phyloP scores from a whole-genome alignment of 1,140 invertebrate species.

The Philaenus spumarius region DNA sequence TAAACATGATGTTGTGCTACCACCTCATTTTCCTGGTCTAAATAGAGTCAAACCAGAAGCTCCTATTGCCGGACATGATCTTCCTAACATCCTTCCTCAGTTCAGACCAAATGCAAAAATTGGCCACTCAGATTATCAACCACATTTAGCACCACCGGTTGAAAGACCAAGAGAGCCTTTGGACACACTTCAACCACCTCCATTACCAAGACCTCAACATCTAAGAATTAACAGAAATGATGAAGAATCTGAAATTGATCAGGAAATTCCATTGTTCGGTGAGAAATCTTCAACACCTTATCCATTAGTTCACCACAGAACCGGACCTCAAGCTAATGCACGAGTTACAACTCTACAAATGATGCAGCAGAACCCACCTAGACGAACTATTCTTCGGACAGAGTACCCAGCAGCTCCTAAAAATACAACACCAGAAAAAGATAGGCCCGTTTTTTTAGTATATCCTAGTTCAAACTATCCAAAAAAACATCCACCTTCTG shows the following conservation, averaged over 20 bases:
- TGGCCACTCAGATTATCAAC: constrained; percentile 44
- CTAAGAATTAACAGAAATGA: constrained; percentile 38
- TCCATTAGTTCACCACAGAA: constrained; percentile 24
- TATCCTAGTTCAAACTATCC: constrained; percentile 43
- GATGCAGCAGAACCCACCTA: constrained; percentile 43
- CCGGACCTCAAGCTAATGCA: constrained; percentile 28
- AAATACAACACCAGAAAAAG: constrained; percentile 19
- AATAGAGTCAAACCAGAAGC: constrained; percentile 23
- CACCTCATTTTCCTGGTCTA: constrained; percentile 14
- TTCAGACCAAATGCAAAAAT: constrained; percentile 59
- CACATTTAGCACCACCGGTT: neutral
- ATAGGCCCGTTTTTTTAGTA: constrained; percentile 50
- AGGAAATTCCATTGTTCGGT: neutral
- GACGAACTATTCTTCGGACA: constrained; percentile 16
- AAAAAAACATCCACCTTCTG: constrained; percentile 42
- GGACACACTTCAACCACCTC: constrained; percentile 37
- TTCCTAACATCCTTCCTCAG: constrained; percentile 63
- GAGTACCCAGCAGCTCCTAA: constrained; percentile 10
- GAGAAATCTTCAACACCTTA: constrained; percentile 1
- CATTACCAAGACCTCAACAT: constrained; percentile 40
- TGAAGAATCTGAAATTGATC: constrained; percentile 19
- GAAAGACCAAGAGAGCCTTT: constrained; percentile 36
- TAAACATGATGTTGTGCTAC: constrained; percentile 13
- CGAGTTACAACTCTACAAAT: constrained; percentile 56
- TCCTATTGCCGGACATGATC: constrained; percentile 27